Percentiles rank a stretch among this genome's conserved stretches.
Evolutionary conservation across 2,113 vertebrate species (phyloP).

Genomic region (Cricetomys ansorgei): DNA sequence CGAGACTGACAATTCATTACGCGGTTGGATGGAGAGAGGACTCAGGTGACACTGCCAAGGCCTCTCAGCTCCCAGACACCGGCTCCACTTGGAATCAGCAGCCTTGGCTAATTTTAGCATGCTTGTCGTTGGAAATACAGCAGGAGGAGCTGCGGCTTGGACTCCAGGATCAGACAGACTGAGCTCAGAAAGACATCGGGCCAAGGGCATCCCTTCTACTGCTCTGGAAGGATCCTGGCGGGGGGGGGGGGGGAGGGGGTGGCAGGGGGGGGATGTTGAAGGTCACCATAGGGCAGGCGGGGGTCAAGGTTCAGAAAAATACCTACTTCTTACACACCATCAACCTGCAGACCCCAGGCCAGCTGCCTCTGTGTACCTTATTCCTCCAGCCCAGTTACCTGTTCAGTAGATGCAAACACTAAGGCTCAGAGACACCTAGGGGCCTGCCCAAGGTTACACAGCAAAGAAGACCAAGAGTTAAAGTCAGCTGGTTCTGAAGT

Average conservation of each 20-base stretch:
- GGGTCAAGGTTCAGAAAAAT: background rate
- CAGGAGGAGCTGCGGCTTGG: background rate
- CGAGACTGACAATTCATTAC: slow-evolving; percentile 56
- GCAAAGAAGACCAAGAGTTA: background rate
- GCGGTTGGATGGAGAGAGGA: background rate
- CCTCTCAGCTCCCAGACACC: background rate
- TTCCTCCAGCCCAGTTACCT: background rate
- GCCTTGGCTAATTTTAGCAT: slow-evolving; percentile 10
- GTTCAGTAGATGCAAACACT: background rate
- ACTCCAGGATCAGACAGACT: background rate
- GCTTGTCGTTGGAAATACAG: background rate
- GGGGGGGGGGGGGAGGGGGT: background rate
- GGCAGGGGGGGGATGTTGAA: too few relatives aligned
- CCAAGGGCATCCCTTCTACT: background rate
- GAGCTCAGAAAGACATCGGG: background rate
- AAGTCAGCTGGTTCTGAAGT: background rate
- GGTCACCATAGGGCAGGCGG: background rate
- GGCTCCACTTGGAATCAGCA: background rate
- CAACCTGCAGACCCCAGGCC: background rate
- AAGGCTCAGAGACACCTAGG: background rate
- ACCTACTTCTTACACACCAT: background rate
- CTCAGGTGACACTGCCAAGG: slow-evolving; percentile 47
- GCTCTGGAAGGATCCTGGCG: background rate
- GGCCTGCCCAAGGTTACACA: background rate
- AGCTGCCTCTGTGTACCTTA: background rate